Conservation (phyloP, 2,797 vertebrate genomes). For the Rhinatrema bivittatum region DNA sequence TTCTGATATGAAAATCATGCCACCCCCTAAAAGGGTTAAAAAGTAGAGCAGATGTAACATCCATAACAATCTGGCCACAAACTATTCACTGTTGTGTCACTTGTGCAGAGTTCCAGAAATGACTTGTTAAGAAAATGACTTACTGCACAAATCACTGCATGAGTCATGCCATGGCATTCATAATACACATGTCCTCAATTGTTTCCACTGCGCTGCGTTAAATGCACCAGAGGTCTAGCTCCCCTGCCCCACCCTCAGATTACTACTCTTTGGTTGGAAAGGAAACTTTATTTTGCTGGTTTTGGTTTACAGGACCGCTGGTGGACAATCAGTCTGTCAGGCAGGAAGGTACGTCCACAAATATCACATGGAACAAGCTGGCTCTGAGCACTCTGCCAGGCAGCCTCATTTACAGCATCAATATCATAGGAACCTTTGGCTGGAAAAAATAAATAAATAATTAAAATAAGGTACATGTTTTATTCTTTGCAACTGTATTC, state of each 20-base stretch:
- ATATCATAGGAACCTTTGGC: constrained; percentile 69
- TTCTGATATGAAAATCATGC: too few species aligned
- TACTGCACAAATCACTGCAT: too few species aligned
- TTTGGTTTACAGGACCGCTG: constrained; percentile 62
- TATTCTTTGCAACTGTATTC: constrained; percentile 46
- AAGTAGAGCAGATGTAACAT: too few species aligned
- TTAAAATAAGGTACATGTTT: constrained; percentile 48
- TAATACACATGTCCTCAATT: constrained; percentile 1
- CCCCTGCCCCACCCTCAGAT: too few species aligned
- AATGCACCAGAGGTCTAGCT: not conserved
- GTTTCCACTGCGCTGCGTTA: not conserved
- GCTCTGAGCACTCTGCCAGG: constrained; percentile 60
- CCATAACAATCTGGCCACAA: too few species aligned
- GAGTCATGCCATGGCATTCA: too few species aligned
- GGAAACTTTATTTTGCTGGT: constrained; percentile 34
- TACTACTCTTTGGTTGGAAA: constrained; percentile 11
- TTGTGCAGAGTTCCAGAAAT: too few species aligned
- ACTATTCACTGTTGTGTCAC: too few species aligned
- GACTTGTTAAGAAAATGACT: too few species aligned
- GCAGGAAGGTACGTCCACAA: constrained; percentile 65
- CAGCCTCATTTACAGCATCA: constrained; percentile 58
- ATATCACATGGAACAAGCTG: constrained; percentile 60
- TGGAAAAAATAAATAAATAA: constrained; percentile 46
- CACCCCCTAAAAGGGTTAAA: too few species aligned
- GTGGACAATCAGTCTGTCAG: constrained; percentile 67